Conservation (phyloP, 2,888 invertebrate species). For the Mesorhabditis belari region DNA sequence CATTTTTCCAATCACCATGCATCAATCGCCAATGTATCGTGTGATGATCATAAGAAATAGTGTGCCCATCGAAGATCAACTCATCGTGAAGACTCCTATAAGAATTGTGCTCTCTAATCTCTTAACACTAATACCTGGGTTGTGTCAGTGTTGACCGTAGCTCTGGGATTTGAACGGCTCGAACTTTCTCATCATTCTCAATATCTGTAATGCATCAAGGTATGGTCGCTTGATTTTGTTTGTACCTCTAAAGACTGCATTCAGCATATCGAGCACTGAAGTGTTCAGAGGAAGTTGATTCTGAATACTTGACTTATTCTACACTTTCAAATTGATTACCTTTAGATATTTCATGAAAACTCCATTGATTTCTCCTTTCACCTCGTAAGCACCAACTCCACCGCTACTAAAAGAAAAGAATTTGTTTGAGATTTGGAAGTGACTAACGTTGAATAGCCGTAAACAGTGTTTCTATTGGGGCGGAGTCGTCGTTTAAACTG, state of each 20-base stretch:
- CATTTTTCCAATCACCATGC: slow-evolving; percentile 34
- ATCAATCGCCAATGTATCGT: slow-evolving; percentile 49
- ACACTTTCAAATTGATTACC: neutral
- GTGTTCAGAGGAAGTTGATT: slow-evolving; percentile 31
- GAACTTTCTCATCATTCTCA: slow-evolving; percentile 47
- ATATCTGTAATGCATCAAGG: slow-evolving; percentile 42
- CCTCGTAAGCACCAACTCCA: slow-evolving; percentile 53
- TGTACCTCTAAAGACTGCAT: slow-evolving; percentile 43
- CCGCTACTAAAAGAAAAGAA: slow-evolving; percentile 29
- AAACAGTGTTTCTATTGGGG: slow-evolving; percentile 49
- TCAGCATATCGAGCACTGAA: slow-evolving; percentile 48
- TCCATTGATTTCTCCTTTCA: slow-evolving; percentile 51
- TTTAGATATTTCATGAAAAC: slow-evolving; percentile 53
- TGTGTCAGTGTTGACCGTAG: slow-evolving; percentile 53
- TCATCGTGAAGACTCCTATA: slow-evolving; percentile 49
- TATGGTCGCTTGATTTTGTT: neutral
- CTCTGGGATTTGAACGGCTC: slow-evolving; percentile 54
- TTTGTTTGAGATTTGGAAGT: neutral
- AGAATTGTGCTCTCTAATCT: neutral
- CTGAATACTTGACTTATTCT: neutral
- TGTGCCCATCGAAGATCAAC: slow-evolving; percentile 50
- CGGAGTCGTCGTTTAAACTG: slow-evolving; percentile 27
- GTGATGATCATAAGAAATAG: slow-evolving; percentile 47
- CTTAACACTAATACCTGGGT: slow-evolving; percentile 35
- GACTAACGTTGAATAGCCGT: slow-evolving; percentile 49